Conservation (phyloP, 1,140 invertebrate species). For the Samia ricini region DNA sequence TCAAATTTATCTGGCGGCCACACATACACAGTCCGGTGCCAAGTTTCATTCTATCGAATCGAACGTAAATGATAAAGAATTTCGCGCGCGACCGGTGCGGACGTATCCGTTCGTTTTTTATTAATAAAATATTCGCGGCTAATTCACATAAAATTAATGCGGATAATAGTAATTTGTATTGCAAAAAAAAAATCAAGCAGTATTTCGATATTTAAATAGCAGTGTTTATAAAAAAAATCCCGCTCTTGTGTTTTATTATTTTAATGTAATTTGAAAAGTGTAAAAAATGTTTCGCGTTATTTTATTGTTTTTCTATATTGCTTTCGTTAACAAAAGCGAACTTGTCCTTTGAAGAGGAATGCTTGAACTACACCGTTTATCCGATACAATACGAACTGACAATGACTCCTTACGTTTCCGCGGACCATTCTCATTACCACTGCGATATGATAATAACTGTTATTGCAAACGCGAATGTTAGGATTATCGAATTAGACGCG, state of each 20-base stretch:
- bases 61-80: constrained; percentile 16
- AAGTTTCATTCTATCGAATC: constrained; percentile 18
- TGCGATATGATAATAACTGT: constrained; percentile 57
- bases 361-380: constrained; percentile 69
- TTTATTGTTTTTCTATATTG: constrained; percentile 30
- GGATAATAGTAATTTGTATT: no score
- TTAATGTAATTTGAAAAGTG: neutral
- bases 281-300: constrained; percentile 15
- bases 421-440: constrained; percentile 50
- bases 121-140: neutral
- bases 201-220: neutral
- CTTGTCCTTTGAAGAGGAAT: constrained; percentile 58
- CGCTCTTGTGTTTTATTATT: neutral
- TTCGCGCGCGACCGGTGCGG: constrained; percentile 27
- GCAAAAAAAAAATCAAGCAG: neutral
- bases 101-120: constrained; percentile 19
- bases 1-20: constrained; percentile 22
- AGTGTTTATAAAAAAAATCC: neutral
- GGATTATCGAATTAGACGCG: constrained; percentile 57
- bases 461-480: constrained; percentile 58
- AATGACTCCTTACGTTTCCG: constrained; percentile 49
- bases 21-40: constrained; percentile 22
- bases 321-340: constrained; percentile 36
- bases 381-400: constrained; percentile 66
- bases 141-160: no score